Base-by-base conservation (phyloP, 2,797 vertebrate genomes). In the Sebastes trivittatus region DNA sequence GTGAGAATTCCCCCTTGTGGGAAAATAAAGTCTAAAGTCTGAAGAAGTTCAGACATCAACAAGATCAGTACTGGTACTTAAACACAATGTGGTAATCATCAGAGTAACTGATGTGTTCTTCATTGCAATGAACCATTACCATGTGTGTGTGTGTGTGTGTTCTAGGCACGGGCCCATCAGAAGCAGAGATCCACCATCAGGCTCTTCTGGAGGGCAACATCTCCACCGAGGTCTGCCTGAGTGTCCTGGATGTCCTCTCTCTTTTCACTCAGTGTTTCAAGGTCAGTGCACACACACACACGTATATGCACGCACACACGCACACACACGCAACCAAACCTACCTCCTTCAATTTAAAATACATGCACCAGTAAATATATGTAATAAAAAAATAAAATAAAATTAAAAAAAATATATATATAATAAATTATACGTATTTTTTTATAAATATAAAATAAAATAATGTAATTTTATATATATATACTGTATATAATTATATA, bases 201-300 rank as follows among this genome's bases (percentile, higher is more conserved):
- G 96, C 98, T 0, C 94, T 99, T 66, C 94, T 99, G 11, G 98
- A 99, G 87, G 98, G 97, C 16, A 99, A 98, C 87, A 96, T 97
- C 38, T 97, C 97, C 60, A 97, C 97, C 0, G 98, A 99, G 90
- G 97, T 97, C 59, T 96, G 96, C 81, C 95, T 99, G 7, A 98
- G 95, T 1, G 96, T 99, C 20, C 93, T 99, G 88, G 98, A 99
- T 60, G 95, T 97, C 76, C 97, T 99, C 56, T 96, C 97, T 0
- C 95, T 97, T 84, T 99, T 99, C 89, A 97, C 94, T 27, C 98
- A 98, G 89, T 97, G 95, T 78, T 99, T 98, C 89, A 99, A 98
- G 98, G 98, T 99, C 81, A 94, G 22, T 22, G 16, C 23, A 23
- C 3, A 7, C 62, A 7, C 62, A 34, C 72, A 69, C 49, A 68